Conservation (phyloP, 2,888 invertebrate species). For the Agrochola lota region DNA sequence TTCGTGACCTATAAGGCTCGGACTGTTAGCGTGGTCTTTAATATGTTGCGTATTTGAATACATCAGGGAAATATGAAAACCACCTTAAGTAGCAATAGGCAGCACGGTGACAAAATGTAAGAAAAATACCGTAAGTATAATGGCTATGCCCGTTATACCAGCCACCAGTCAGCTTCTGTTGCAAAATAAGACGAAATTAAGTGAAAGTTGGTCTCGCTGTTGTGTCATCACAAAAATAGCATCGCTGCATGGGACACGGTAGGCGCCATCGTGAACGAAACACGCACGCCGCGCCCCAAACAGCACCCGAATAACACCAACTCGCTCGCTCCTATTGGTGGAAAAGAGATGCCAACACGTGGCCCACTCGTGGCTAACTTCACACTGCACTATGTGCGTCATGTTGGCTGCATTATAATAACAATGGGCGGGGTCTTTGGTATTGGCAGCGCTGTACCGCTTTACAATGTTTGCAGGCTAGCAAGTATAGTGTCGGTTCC, state of each 20-base stretch:
- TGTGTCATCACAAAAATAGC: conserved; percentile 73
- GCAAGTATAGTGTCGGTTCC: conserved; percentile 10
- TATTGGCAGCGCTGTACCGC: conserved; percentile 76
- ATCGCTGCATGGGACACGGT: conserved; percentile 58
- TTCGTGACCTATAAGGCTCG: background rate
- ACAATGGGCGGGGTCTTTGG: conserved; percentile 84
- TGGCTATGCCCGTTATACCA: conserved; percentile 39
- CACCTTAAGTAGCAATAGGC: background rate
- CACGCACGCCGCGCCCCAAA: conserved; percentile 60
- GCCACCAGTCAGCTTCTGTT: conserved; percentile 58
- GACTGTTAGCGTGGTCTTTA: background rate
- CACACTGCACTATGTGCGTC: conserved; percentile 82
- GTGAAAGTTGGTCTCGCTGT: conserved; percentile 73
- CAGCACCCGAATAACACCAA: conserved; percentile 53
- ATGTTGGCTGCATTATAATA: conserved; percentile 90
- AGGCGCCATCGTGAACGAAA: conserved; percentile 53
- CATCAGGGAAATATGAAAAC: background rate
- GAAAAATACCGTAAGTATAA: conserved; percentile 41
- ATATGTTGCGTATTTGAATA: background rate
- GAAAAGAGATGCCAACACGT: conserved; percentile 69
- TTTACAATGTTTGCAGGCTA: conserved; percentile 44
- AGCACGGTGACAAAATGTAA: conserved; percentile 22
- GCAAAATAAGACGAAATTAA: conserved; percentile 70
- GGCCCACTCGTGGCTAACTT: conserved; percentile 76
- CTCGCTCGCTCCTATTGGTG: conserved; percentile 68